phyloP scores from a whole-genome alignment of 1,140 invertebrate genomes.

The Periplaneta americana region DNA sequence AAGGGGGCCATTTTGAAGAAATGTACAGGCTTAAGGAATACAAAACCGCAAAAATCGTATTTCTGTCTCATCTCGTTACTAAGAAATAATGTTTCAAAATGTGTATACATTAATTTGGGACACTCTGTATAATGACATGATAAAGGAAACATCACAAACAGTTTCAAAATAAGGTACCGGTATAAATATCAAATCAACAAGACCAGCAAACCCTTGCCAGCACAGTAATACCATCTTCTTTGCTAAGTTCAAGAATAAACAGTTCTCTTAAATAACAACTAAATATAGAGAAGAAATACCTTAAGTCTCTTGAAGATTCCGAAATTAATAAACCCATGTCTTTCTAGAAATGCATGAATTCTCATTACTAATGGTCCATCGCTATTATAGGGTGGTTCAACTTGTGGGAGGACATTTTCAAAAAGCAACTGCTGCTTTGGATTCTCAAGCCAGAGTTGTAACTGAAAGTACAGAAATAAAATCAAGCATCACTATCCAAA shows the following conservation, averaged over 20 bases:
- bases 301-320: constrained; percentile 89
- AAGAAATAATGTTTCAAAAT: no score
- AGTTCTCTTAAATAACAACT: neutral
- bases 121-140: no score
- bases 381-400: constrained; percentile 90
- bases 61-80: no score
- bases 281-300: constrained; percentile 32
- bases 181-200: neutral
- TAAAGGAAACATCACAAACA: no score
- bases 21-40: no score
- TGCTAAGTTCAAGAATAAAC: no score
- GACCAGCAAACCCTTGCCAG: no score
- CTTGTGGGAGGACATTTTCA: constrained; percentile 71
- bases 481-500: no score
- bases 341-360: constrained; percentile 87
- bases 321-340: constrained; percentile 98
- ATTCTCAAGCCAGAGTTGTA: constrained; percentile 97
- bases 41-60: no score
- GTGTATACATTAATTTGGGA: no score
- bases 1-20: no score
- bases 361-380: constrained; percentile 77
- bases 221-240: no score
- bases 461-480: constrained; percentile 37
- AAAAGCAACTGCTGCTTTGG: constrained; percentile 86
- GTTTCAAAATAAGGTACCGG: neutral